Evolutionary conservation across 2,888 invertebrate genomes (phyloP).

Genomic region (Fragum fragum): DNA sequence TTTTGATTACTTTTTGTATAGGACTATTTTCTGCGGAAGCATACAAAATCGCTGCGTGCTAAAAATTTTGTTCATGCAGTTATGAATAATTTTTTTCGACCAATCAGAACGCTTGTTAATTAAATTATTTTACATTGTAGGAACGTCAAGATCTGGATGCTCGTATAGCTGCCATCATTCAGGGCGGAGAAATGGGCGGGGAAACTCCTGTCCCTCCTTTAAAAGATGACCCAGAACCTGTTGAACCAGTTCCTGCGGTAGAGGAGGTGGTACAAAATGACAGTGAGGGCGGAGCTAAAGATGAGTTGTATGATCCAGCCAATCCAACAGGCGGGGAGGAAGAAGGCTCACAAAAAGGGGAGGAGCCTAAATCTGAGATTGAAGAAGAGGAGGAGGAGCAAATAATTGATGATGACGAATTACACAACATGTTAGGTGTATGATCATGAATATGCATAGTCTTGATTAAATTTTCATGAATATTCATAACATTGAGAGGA

Average conservation of each 20-base stretch:
- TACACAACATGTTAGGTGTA: conserved; percentile 82
- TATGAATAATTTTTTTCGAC: too few species aligned
- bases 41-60: too few species aligned
- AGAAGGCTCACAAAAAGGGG: conserved; percentile 18
- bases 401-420: conserved; percentile 83
- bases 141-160: conserved; percentile 84
- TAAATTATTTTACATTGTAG: too few species aligned
- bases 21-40: too few species aligned
- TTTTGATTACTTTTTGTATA: too few species aligned
- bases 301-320: conserved; percentile 61
- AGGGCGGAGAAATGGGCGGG: conserved; percentile 66
- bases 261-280: conserved; percentile 1
- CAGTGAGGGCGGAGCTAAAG: conserved; percentile 1
- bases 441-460: conserved; percentile 51
- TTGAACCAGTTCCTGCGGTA: neutral
- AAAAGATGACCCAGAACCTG: neutral
- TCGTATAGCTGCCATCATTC: conserved; percentile 84
- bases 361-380: conserved; percentile 36
- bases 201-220: neutral
- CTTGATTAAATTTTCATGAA: neutral
- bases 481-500: neutral
- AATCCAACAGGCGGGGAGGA: conserved; percentile 60
- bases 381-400: conserved; percentile 73
- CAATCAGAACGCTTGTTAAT: too few species aligned
- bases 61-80: too few species aligned